Evolutionary conservation across 2,113 vertebrate genomes (phyloP), one percentile per base, ranked within the genome.

Genomic region (Myrmophylax atrothorax): DNA sequence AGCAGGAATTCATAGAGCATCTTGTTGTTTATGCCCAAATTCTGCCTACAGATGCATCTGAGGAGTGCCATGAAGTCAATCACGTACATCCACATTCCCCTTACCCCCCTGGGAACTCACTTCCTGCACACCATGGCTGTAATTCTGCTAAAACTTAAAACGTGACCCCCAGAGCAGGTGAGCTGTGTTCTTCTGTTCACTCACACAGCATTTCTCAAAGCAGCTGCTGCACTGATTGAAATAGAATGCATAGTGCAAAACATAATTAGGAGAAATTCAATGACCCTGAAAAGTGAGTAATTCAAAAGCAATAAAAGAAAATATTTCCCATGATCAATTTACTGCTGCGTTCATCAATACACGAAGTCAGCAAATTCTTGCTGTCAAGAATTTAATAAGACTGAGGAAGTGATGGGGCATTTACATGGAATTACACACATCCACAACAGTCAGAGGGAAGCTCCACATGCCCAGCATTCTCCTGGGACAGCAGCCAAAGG

Each of bases 301-400:
- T 70, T 74, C 79, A 80, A 94, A 93, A 83, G 82, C 53, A 64
- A 56, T 38, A 76, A 75, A 91, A 94, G 66, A 59, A 89, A 87
- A 75, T 56, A 87, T 72, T 93, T 67, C 69, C 56, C 66, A 10
- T 38, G 44, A 94, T 50, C 66, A 68, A 73, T 85, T 68, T 78
- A 31, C 78, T 44, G 66, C 12, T 35, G 49, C 0, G 2, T 49
- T 63, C 74, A 38, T 64, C 92, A 84, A 68, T 23, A 82, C 4
- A 13, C 17, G 7, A 90, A 93, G 81, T 84, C 92, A 96, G 90
- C 74, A 76, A 64, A 69, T 67, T 59, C 68, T 8, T 66, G 26
- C 76, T 91, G 82, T 89, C 73, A 79, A 64, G 58, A 56, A 60
- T 91, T 82, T 72, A 72, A 60, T 53, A 31, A 75, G 46, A 31